These are phyloP conservation scores for Synchiropus splendidus DNA, from an alignment of 2,113 vertebrate genomes.

Conservation along the genomic window DNA sequence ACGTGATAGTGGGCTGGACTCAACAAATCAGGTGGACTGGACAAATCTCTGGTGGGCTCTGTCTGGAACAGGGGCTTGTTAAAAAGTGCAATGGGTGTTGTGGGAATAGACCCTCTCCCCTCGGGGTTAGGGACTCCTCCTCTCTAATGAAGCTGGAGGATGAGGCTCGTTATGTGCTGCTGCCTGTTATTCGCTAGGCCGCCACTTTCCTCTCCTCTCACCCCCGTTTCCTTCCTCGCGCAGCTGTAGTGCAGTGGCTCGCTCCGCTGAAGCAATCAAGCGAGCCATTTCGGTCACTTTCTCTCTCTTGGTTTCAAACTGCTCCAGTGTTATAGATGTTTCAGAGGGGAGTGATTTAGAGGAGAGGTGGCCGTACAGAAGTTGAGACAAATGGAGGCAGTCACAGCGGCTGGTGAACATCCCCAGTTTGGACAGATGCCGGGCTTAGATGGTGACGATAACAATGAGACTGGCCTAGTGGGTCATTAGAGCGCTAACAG, in stretches of 20 bases:
- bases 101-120: constrained; percentile 53
- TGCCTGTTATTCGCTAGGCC: constrained; percentile 34
- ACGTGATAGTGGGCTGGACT: constrained; percentile 49
- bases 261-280: constrained; percentile 24
- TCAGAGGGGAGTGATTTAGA: constrained; percentile 32
- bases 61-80: constrained; percentile 61
- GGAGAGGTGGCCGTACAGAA: constrained; percentile 18
- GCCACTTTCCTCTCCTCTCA: constrained; percentile 13
- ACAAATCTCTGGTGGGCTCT: constrained; percentile 40
- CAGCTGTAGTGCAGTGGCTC: constrained; percentile 9
- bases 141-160: constrained; percentile 65
- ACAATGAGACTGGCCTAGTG: constrained; percentile 26
- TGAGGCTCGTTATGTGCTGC: constrained; percentile 60
- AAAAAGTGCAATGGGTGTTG: constrained; percentile 58
- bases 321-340: constrained; percentile 20
- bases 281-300: not conserved
- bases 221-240: constrained; percentile 10
- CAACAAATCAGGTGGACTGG: constrained; percentile 54
- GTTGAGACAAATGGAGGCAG: constrained; percentile 39
- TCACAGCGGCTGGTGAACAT: constrained; percentile 22
- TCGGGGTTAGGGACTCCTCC: constrained; percentile 52
- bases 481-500: constrained; percentile 39
- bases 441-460: constrained; percentile 29
- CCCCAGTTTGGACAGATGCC: constrained; percentile 16
- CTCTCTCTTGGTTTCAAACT: constrained; percentile 3